Base-by-base conservation (phyloP, 2,888 invertebrate species). In the Oxytorus armatus region DNA sequence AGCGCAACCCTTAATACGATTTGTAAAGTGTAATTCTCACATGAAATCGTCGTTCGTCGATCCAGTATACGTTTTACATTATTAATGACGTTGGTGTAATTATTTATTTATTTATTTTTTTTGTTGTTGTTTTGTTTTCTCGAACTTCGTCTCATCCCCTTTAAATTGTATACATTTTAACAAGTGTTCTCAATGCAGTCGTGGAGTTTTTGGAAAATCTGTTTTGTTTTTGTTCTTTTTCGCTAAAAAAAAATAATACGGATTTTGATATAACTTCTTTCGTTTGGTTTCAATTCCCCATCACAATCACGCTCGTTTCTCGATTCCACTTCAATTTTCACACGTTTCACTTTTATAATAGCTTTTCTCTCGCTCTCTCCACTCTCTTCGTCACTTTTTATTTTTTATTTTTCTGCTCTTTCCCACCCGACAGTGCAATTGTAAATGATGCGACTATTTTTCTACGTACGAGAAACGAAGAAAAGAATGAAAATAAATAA, bases 1-100 rank as follows among this genome's bases (percentile, higher is more conserved):
- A n/a, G n/a, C n/a, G n/a, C n/a, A n/a, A n/a, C n/a, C n/a, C 81
- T 82, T 77, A 81, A 82, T 73, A 75, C 81, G 68, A 81, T 82
- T 82, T 81, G 79, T 77, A 76, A 81, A 83, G 82, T 36, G 53
- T 68, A 77, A 76, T 82, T 83, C 63, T 72, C 72, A n/a, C n/a
- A 79, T 59, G 73, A 61, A 55, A 68, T 69, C 39, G 18, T 57
- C 61, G 47, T 73, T 53, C 36, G 16, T n/a, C 33, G 33, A 70
- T 49, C 39, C 74, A 42, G 42, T 63, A 29, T 25, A 25, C 5
- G 29, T 69, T n/a, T n/a, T 59, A 57, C 51, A 73, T 59, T 74
- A 74, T 69, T 69, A 65, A 69, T 70, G 57, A 23, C 73, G 44
- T 47, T 42, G 39, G 74, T 49, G 61, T 51, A 57, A 68, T 53